A percentile compares a stretch with the other conserved stretches of the same genome.
Conservation (phyloP, 2,797 vertebrate species). For the Myripristis murdjan region DNA sequence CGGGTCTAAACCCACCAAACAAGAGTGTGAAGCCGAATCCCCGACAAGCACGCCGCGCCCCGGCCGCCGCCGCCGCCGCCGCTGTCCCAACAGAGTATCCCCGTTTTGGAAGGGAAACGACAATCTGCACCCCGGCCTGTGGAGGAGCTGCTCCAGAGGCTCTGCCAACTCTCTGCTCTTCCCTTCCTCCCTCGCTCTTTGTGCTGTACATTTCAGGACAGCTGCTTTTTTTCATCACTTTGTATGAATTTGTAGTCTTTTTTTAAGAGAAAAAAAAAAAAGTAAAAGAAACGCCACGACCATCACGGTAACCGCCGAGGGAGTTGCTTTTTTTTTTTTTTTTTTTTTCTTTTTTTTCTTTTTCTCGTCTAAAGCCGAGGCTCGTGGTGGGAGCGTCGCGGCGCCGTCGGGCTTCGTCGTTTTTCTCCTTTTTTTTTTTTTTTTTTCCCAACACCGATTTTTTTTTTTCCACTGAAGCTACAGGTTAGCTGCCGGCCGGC, state of each 20-base stretch:
- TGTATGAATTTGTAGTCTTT: slow-evolving; percentile 76
- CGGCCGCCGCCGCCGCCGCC: slow-evolving; percentile 1
- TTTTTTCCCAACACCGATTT: slow-evolving; percentile 18
- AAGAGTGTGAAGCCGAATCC: slow-evolving; percentile 1
- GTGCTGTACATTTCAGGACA: slow-evolving; percentile 83
- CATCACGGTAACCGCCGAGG: neutral
- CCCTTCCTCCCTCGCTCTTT: slow-evolving; percentile 48
- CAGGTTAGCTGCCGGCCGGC: slow-evolving; percentile 93
- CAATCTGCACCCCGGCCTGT: slow-evolving; percentile 72
- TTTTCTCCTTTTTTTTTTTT: no score
- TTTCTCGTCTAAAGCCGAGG: neutral
- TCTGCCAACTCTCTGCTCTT: slow-evolving; percentile 50
- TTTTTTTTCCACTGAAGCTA: slow-evolving; percentile 47
- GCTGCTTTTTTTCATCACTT: slow-evolving; percentile 74
- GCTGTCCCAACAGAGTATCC: slow-evolving; percentile 70
- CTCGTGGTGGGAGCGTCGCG: slow-evolving; percentile 10
- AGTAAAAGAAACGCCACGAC: slow-evolving; percentile 32
- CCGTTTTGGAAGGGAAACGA: slow-evolving; percentile 79
- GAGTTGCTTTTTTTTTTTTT: neutral
- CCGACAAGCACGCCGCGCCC: slow-evolving; percentile 49
- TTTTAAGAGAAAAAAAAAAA: slow-evolving; percentile 35
- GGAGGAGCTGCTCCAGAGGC: no score
- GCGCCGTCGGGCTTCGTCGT: slow-evolving; percentile 15
- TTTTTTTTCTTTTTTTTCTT: no score
- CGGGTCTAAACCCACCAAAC: slow-evolving; percentile 77